These are phyloP conservation scores for Leptocoma aspasia DNA, from an alignment of 2,113 vertebrate species.

Conservation along the genomic window DNA sequence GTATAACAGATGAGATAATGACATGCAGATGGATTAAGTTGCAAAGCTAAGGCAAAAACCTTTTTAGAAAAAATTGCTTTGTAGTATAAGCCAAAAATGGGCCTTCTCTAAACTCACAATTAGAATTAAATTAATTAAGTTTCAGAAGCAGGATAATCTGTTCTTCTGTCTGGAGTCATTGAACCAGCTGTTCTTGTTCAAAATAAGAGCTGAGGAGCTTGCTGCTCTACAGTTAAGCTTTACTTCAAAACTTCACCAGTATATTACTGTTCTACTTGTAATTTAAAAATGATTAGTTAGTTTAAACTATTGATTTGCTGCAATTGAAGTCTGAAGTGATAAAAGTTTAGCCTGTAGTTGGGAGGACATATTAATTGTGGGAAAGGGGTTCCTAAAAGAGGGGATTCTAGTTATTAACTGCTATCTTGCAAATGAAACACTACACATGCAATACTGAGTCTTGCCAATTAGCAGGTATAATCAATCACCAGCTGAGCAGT, in stretches of 20 bases:
- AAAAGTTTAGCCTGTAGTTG: neutral
- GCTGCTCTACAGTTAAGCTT: neutral
- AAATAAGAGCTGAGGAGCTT: neutral
- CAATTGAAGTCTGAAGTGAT: neutral
- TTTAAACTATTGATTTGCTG: neutral
- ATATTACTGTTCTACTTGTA: neutral
- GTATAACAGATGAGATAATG: conserved; percentile 62
- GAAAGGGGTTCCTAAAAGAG: neutral
- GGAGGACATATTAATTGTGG: neutral
- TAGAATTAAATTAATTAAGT: conserved; percentile 21
- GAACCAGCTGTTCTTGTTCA: neutral
- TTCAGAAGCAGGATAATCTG: conserved; percentile 3
- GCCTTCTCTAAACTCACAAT: conserved; percentile 14
- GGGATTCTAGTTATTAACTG: neutral
- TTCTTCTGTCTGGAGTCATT: neutral
- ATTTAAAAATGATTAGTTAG: neutral
- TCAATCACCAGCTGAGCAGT: neutral
- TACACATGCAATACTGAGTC: neutral
- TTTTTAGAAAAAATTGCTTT: conserved; percentile 40
- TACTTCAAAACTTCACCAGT: neutral
- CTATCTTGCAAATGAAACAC: neutral
- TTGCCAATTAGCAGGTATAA: neutral
- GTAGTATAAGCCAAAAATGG: conserved; percentile 50
- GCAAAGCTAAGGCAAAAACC: conserved; percentile 50
- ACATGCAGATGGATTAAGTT: conserved; percentile 58